Conservation (phyloP, 2,113 vertebrate genomes). For the Poeciliopsis occidentalis region DNA sequence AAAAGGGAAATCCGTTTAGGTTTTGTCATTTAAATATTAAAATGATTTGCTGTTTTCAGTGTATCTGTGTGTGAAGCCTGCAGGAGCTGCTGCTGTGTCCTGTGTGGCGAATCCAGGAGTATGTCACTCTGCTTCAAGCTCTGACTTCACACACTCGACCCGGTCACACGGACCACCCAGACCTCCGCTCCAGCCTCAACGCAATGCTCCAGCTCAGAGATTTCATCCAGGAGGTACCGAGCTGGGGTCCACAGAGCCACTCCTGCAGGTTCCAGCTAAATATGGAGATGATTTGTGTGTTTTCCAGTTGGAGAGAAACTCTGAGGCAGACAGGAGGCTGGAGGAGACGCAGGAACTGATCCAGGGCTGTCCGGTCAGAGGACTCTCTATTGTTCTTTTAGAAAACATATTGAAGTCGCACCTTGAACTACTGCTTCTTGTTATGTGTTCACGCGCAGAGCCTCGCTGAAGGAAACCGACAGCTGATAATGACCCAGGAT, state of each 20-base stretch:
- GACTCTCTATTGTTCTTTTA: not conserved
- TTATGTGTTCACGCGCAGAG: slow-evolving; percentile 63
- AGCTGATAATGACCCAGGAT: slow-evolving; percentile 83
- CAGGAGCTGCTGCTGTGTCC: slow-evolving; percentile 86
- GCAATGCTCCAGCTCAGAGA: slow-evolving; percentile 73
- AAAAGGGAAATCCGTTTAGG: too few relatives aligned
- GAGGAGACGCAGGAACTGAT: slow-evolving; percentile 79
- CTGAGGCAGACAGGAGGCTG: slow-evolving; percentile 71
- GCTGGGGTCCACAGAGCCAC: not conserved
- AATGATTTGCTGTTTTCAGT: too few relatives aligned
- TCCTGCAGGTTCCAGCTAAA: not conserved
- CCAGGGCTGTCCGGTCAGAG: slow-evolving; percentile 83
- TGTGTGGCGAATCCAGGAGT: slow-evolving; percentile 83
- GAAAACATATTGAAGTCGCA: too few relatives aligned
- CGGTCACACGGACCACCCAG: slow-evolving; percentile 78
- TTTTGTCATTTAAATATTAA: too few relatives aligned
- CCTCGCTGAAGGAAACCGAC: slow-evolving; percentile 82
- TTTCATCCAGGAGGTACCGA: slow-evolving; percentile 79
- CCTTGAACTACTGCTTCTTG: not conserved
- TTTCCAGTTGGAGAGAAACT: slow-evolving; percentile 78
- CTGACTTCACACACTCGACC: slow-evolving; percentile 79
- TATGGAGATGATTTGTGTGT: not conserved
- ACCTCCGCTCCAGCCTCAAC: slow-evolving; percentile 75
- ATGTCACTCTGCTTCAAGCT: slow-evolving; percentile 82
- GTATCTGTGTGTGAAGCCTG: slow-evolving; percentile 73